These are phyloP conservation scores for Labrus mixtus DNA, from an alignment of 2,113 vertebrate genomes.

Conservation along the genomic window DNA sequence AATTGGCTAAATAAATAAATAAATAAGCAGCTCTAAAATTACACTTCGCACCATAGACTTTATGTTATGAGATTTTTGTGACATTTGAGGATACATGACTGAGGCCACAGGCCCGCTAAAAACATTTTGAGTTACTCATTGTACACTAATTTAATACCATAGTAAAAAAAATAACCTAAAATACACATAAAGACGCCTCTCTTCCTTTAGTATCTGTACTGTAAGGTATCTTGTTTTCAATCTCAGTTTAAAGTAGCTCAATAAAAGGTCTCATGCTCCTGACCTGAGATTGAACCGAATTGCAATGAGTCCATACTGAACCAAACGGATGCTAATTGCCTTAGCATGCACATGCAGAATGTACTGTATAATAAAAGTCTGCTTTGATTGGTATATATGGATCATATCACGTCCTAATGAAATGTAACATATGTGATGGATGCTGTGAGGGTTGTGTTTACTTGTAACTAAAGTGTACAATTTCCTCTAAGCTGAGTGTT, in stretches of 20 bases:
- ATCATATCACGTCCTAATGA: background rate
- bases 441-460: background rate
- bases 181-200: background rate
- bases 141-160: background rate
- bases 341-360: conserved; percentile 22
- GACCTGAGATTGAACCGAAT: conserved; percentile 52
- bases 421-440: background rate
- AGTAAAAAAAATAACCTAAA: background rate
- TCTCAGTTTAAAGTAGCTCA: conserved; percentile 30
- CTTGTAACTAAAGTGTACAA: background rate
- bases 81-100: background rate
- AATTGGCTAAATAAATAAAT: background rate
- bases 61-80: conserved; percentile 20
- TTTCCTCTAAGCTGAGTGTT: background rate
- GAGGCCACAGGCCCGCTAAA: fast-evolving
- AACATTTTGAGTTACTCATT: background rate
- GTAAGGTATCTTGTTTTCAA: conserved; percentile 14
- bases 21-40: conserved; percentile 24
- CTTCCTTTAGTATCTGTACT: background rate
- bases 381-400: conserved; percentile 13
- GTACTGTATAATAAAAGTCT: conserved; percentile 22
- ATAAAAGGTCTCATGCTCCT: conserved; percentile 37
- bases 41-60: conserved; percentile 23
- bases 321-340: conserved; percentile 49
- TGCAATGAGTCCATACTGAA: conserved; percentile 41